These are phyloP conservation scores for Carcina quercana DNA, from an alignment of 2,888 invertebrate genomes.

Conservation along the genomic window DNA sequence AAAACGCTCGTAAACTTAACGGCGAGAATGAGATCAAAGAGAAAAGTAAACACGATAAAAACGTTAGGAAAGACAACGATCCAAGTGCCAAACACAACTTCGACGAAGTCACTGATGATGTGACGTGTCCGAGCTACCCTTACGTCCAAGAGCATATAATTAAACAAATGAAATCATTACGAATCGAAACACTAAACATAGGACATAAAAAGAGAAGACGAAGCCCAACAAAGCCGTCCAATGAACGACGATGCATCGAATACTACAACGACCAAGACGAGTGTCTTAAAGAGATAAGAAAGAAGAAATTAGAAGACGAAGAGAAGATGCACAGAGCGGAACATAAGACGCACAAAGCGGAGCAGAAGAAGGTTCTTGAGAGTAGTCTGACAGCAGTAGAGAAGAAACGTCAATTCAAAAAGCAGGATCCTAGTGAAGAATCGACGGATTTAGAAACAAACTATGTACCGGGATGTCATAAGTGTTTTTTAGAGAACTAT, in stretches of 20 bases:
- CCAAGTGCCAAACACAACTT: slow-evolving; percentile 47
- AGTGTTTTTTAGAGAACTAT: slow-evolving; percentile 67
- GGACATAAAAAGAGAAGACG: slow-evolving; percentile 55
- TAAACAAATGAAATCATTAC: slow-evolving; percentile 64
- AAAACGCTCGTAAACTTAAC: slow-evolving; percentile 58
- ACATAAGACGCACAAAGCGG: slow-evolving; percentile 49
- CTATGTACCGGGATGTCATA: slow-evolving; percentile 61
- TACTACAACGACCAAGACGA: slow-evolving; percentile 79
- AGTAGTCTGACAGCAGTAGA: slow-evolving; percentile 46
- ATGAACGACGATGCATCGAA: slow-evolving; percentile 60
- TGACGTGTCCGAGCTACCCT: slow-evolving; percentile 41
- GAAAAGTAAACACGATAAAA: slow-evolving; percentile 55
- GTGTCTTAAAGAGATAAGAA: slow-evolving; percentile 69
- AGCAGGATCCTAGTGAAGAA: slow-evolving; percentile 57
- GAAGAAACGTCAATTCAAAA: slow-evolving; percentile 43
- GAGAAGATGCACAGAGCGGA: slow-evolving; percentile 48
- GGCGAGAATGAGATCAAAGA: slow-evolving; percentile 53
- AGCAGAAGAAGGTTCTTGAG: slow-evolving; percentile 48
- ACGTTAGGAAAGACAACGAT: slow-evolving; percentile 49
- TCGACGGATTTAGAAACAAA: slow-evolving; percentile 53
- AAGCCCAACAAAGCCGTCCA: slow-evolving; percentile 58
- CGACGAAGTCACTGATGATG: slow-evolving; percentile 39
- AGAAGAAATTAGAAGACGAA: slow-evolving; percentile 53
- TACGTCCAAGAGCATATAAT: slow-evolving; percentile 66
- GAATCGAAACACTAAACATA: slow-evolving; percentile 61